These are phyloP conservation scores for Rhynchopsitta pachyrhyncha DNA, from an alignment of 2,113 vertebrate species.

Conservation along the genomic window DNA sequence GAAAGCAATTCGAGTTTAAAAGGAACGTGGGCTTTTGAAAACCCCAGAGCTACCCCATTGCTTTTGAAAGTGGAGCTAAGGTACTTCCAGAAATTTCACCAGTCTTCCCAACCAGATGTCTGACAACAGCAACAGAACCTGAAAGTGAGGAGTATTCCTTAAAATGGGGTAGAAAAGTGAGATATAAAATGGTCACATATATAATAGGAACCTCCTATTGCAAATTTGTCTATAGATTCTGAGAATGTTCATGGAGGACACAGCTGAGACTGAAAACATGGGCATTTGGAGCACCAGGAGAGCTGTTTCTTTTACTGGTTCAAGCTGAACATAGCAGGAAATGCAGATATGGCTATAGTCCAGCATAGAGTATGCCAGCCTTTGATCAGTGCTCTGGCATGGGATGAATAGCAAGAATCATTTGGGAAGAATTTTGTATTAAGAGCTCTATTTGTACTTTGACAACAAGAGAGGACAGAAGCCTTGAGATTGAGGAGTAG, in stretches of 20 bases:
- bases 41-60: background rate
- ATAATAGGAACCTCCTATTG: background rate
- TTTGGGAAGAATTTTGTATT: background rate
- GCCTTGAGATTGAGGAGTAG: background rate
- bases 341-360: background rate
- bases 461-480: background rate
- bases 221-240: background rate
- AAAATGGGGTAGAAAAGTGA: background rate
- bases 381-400: background rate
- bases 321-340: background rate
- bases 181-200: background rate
- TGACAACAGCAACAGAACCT: background rate
- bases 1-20: background rate
- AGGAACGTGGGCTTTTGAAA: background rate
- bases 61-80: background rate
- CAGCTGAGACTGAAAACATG: background rate
- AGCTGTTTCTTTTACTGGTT: background rate
- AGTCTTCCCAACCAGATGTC: fast-evolving
- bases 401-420: background rate
- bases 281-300: background rate
- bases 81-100: background rate
- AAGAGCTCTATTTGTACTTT: background rate
- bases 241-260: background rate
- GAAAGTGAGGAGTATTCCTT: background rate
- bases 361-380: background rate